phyloP scores from a whole-genome alignment of 2,113 vertebrate genomes.

The Ondatra zibethicus region DNA sequence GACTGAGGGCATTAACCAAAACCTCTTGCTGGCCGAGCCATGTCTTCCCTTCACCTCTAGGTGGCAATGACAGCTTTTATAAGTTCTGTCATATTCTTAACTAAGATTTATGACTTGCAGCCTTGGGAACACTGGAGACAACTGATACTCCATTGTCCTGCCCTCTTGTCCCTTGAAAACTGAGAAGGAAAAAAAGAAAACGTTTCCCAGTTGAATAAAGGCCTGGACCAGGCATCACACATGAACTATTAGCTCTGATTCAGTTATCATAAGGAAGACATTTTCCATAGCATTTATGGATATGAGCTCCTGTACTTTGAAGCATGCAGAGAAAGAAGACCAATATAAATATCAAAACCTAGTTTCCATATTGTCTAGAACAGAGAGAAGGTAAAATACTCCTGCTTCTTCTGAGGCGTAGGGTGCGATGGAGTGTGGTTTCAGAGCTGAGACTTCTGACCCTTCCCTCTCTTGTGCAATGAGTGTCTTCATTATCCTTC shows the following conservation, averaged over 20 bases:
- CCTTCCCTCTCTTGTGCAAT: neutral
- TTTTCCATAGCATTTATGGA: neutral
- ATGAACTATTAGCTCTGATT: neutral
- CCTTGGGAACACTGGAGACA: constrained; percentile 22
- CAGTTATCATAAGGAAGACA: neutral
- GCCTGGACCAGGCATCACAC: neutral
- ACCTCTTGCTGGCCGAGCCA: neutral
- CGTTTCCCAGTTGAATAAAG: neutral
- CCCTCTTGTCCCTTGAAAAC: constrained; percentile 37
- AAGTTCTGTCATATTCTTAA: neutral
- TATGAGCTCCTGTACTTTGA: neutral
- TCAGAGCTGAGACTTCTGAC: neutral
- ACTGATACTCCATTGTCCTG: neutral
- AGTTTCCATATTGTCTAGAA: neutral
- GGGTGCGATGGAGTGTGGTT: neutral
- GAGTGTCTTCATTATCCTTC: neutral
- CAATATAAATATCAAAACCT: neutral
- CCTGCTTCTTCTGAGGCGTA: neutral
- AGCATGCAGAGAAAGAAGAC: neutral
- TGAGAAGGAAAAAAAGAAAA: constrained; percentile 1
- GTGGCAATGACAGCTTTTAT: constrained; percentile 67
- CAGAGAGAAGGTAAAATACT: neutral
- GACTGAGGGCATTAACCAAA: neutral
- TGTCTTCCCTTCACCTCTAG: constrained; percentile 68
- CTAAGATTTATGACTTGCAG: constrained; percentile 17